Evolutionary conservation across 92 coral and sea anemone genomes (phyloP).

Genomic region (Zoanthus gigantus): DNA sequence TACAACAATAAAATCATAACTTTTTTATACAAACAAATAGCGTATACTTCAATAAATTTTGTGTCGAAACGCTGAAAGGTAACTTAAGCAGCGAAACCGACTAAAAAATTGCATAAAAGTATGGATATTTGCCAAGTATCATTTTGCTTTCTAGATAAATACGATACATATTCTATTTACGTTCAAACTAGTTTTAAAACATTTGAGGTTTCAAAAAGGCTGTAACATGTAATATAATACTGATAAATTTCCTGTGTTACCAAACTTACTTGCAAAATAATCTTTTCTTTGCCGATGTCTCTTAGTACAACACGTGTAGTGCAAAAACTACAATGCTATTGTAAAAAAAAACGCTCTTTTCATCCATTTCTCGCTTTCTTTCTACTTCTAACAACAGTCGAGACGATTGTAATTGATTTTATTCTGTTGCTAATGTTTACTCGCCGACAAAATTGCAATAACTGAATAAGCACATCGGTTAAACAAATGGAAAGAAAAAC

Average conservation of each 20-base stretch:
- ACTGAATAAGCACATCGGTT: not conserved
- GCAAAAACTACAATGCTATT: conserved; percentile 66
- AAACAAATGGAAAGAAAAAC: not conserved
- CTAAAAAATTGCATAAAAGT: not conserved
- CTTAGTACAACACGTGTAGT: conserved; percentile 93
- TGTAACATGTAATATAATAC: conserved; percentile 14
- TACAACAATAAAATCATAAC: not conserved
- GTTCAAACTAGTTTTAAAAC: not conserved
- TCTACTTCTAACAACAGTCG: conserved; percentile 15
- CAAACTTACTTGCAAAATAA: not conserved
- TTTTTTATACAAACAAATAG: not conserved
- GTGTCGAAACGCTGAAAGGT: not conserved
- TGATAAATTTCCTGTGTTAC: not conserved
- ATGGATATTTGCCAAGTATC: conserved; percentile 8
- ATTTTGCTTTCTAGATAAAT: conserved; percentile 13
- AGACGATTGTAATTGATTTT: conserved; percentile 10
- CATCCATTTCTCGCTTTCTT: conserved; percentile 6
- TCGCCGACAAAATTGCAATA: not conserved
- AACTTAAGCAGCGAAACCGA: not conserved
- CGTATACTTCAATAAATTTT: not conserved
- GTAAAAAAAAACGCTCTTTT: conserved; percentile 47
- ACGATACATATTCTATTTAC: not conserved
- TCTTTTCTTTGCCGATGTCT: conserved; percentile 56
- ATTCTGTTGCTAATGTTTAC: conserved; percentile 4
- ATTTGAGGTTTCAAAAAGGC: not conserved